Evolutionary conservation across 1,140 invertebrate genomes (phyloP), one percentile per base, ranked within the genome.

Genomic region (Linepithema humile): DNA sequence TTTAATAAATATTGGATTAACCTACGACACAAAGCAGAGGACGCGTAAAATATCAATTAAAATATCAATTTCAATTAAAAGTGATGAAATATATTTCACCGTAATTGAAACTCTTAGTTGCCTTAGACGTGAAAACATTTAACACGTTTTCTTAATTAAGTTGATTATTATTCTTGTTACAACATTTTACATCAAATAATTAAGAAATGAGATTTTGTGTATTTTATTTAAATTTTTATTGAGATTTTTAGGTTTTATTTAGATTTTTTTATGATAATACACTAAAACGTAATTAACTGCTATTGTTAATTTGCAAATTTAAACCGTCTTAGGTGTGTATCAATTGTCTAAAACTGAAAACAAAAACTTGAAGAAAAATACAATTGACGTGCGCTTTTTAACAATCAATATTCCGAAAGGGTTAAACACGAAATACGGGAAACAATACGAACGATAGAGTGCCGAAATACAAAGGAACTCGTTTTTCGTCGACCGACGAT

Each of bases 401-500:
- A 40, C 29, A 50, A 29, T 15, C 29, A 57, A 17, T 73, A 73
- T 57, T 73, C 43, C 40, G 20, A 73, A 9, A 12, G 29, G 29
- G 65, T 77, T 77, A 64, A 35, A 32, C 43, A 38, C 57, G 73
- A 35, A 77, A 4, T 43, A 35, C 29, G 10, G 15, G 15, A 60
- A 64, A 65, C 59, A 65, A 65, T 38, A 7, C n/a, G 20, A 48
- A 12, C 29, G 43, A 77, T 75, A 77, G 43, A 77, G 9, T 9
- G 3, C 59, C 59, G 43, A 77, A 40, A 78, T 78, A 69, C 17
- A 69, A 78, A 78, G 43, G 62, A 55, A 40, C 32, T 55, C 50
- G 20, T 29, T 64, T 64, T 20, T 32, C 32, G 32, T 29, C 73
- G 40, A 50, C 40, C 35, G 38, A 64, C 15, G 70, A n/a, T 40